Percentiles rank a stretch among this genome's conserved stretches.
Conservation (phyloP, 2,113 vertebrate genomes). For the Hippocampus mohnikei region DNA sequence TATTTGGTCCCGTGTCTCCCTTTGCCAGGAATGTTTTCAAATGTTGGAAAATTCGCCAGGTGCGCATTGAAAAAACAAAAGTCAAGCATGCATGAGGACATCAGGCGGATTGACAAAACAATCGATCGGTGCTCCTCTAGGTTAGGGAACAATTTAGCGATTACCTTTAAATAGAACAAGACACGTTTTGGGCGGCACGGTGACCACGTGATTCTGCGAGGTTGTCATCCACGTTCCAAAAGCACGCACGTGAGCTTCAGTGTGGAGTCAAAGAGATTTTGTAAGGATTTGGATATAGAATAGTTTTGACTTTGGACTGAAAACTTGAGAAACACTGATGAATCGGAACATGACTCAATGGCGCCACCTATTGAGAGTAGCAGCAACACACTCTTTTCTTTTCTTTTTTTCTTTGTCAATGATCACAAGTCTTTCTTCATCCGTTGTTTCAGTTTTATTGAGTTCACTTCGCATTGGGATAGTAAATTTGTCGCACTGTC, state of each 20-base stretch:
- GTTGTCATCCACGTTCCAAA: neutral
- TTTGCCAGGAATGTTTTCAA: no score
- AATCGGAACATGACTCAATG: slow-evolving; percentile 25
- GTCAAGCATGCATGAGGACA: no score
- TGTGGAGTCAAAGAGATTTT: no score
- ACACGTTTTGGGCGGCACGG: neutral
- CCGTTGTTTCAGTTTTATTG: slow-evolving; percentile 57
- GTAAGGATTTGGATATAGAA: no score
- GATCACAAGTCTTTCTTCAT: slow-evolving; percentile 6
- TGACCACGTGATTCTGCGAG: no score
- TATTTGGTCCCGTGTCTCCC: no score
- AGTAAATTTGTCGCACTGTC: slow-evolving; percentile 42
- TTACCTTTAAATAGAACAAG: neutral
- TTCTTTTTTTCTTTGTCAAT: slow-evolving; percentile 1
- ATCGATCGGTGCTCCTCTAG: neutral
- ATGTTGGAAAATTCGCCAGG: no score
- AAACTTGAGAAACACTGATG: neutral
- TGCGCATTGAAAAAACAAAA: no score
- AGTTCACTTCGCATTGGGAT: slow-evolving; percentile 43
- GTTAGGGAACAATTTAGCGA: neutral
- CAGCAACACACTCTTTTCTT: neutral
- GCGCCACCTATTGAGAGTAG: slow-evolving; percentile 43
- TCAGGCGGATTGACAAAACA: no score
- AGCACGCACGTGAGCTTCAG: neutral
- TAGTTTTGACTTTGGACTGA: neutral